Conservation (phyloP, 2,888 invertebrate genomes). For the Orgyia antiqua region DNA sequence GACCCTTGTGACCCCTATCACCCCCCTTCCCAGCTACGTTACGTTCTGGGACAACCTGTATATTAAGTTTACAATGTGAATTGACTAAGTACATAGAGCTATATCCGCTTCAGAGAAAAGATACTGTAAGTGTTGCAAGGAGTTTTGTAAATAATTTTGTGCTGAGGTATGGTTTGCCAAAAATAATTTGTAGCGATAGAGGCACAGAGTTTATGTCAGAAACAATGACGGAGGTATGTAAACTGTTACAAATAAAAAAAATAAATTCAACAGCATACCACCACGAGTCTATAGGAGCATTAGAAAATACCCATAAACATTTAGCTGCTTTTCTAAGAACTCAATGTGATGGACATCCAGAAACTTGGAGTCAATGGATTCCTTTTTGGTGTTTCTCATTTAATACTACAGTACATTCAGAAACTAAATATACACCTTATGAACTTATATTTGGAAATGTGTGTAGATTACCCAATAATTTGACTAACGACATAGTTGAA, state of each 20-base stretch:
- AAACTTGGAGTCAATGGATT: background rate
- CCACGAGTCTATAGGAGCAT: constrained; percentile 11
- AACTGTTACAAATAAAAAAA: constrained; percentile 10
- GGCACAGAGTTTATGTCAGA: constrained; percentile 4
- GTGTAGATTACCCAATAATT: background rate
- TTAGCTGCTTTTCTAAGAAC: background rate
- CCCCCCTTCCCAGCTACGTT: too few relatives aligned
- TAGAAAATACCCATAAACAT: constrained; percentile 8
- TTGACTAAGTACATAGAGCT: constrained; percentile 10
- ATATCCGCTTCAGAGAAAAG: constrained; percentile 1
- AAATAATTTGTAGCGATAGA: background rate
- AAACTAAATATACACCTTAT: background rate
- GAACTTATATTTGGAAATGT: background rate
- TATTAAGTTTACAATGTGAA: constrained; percentile 16
- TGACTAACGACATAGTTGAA: background rate
- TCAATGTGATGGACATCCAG: background rate
- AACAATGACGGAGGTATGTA: constrained; percentile 8
- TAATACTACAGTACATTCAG: background rate
- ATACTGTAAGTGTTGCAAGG: background rate
- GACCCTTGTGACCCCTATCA: too few relatives aligned
- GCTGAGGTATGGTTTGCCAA: constrained; percentile 1
- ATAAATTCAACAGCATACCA: constrained; percentile 12
- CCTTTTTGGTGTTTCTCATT: background rate
- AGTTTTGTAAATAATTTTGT: constrained; percentile 2
- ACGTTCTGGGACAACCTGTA: too few relatives aligned